phyloP scores from a whole-genome alignment of 1,140 invertebrate species.

The Drosophila navojoa region DNA sequence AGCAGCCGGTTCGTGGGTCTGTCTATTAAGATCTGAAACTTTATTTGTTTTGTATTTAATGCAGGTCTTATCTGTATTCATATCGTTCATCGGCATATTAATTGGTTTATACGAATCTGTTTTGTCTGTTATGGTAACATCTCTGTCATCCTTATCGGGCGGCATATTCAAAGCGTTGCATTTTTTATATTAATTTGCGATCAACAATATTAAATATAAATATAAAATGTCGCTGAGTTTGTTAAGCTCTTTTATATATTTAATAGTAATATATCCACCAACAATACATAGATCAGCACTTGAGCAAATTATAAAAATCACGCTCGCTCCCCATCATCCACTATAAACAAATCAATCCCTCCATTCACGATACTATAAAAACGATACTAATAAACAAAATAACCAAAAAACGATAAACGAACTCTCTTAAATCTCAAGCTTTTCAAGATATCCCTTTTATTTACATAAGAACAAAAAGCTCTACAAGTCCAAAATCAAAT shows the following conservation, averaged over 20 bases:
- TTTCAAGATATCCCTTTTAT: too few relatives aligned
- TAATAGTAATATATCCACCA: too few relatives aligned
- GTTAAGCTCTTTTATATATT: neutral
- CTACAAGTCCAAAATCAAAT: too few relatives aligned
- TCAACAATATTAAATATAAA: neutral
- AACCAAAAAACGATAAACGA: too few relatives aligned
- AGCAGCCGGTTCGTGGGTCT: constrained; percentile 13
- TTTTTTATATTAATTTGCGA: constrained; percentile 14
- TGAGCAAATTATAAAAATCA: too few relatives aligned
- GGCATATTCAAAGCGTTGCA: constrained; percentile 43
- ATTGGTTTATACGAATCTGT: constrained; percentile 39
- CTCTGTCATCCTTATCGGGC: constrained; percentile 53
- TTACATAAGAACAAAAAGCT: too few relatives aligned
- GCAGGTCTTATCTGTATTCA: constrained; percentile 46
- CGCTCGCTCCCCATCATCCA: too few relatives aligned
- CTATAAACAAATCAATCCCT: too few relatives aligned
- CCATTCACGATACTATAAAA: too few relatives aligned
- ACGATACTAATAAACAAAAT: too few relatives aligned
- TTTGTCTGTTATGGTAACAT: constrained; percentile 34
- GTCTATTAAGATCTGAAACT: constrained; percentile 59
- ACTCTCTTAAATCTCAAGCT: too few relatives aligned
- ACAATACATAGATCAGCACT: too few relatives aligned
- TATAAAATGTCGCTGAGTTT: neutral
- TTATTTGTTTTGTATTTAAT: constrained; percentile 70
- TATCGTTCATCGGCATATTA: constrained; percentile 24